phyloP scores from a whole-genome alignment of 2,113 vertebrate genomes.

The Mola mola region DNA sequence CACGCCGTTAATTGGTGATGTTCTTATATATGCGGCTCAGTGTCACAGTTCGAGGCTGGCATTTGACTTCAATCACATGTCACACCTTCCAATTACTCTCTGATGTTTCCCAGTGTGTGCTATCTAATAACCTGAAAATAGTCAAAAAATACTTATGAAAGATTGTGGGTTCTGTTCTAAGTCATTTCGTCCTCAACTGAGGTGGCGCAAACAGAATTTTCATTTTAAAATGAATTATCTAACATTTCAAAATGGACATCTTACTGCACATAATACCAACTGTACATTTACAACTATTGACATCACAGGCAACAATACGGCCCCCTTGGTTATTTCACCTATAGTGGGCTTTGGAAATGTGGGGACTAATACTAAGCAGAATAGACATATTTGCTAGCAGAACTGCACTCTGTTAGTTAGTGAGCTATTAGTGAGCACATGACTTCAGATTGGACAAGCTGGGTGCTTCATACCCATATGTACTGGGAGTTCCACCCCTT shows the following conservation, averaged over 20 bases:
- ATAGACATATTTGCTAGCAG: too few species aligned
- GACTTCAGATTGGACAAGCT: slow-evolving; percentile 19
- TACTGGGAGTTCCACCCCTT: not conserved
- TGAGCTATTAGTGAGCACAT: not conserved
- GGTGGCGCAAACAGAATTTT: not conserved
- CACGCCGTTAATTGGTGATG: slow-evolving; percentile 60
- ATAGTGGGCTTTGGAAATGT: too few species aligned
- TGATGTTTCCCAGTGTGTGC: slow-evolving; percentile 14
- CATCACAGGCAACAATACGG: too few species aligned
- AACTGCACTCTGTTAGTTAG: too few species aligned
- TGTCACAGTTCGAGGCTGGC: slow-evolving; percentile 44
- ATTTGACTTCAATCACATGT: slow-evolving; percentile 58
- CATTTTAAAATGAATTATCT: too few species aligned
- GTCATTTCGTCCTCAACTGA: slow-evolving; percentile 5
- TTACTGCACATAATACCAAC: too few species aligned
- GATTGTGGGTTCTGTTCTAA: not conserved
- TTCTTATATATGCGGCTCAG: slow-evolving; percentile 48
- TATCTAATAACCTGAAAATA: slow-evolving; percentile 13
- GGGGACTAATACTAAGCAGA: too few species aligned
- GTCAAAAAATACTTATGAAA: slow-evolving; percentile 16
- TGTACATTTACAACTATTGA: too few species aligned
- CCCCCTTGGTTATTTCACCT: too few species aligned
- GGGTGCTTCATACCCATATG: slow-evolving; percentile 14
- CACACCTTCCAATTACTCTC: slow-evolving; percentile 35
- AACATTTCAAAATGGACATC: too few species aligned